Evolutionary conservation across 2,888 invertebrate genomes (phyloP), one percentile per base, ranked within the genome.

Genomic region (Orthosia gracilis): DNA sequence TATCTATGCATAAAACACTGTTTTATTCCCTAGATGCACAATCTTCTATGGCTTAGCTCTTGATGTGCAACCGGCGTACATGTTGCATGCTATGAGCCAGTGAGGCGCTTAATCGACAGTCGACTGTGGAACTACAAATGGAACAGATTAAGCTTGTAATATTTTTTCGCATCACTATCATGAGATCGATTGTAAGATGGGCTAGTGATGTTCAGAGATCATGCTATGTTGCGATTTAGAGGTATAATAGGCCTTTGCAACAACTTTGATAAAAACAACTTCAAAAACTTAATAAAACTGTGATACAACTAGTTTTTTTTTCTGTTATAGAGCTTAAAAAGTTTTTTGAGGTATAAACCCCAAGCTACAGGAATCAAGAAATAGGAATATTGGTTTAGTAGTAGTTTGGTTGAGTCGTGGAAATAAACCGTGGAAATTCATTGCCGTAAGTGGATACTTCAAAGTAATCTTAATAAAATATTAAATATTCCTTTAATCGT

Each of bases 81-180:
- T 49, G 73, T 68, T 40, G 58, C 55, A 62, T 73, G 61, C 57
- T 68, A 72, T 61, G 55, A 67, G 52, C 49, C 70, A 78, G 64
- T 61, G 62, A 83, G 61, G 55, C 74, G 72, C 52, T 57, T 67
- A 72, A 84, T 78, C 69, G 50, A 26, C 76, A 66, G 26, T 69
- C 52, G 47, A 71, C 63, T 71, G 62, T 55, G 68, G 40, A 66
- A 71, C 58, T 63, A 74, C 58, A 73, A 79, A 80, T 69, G 70
- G 64, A 72, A 49, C 57, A 55, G 74, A 82, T 78, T 73, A 66
- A 59, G 69, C 59, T 71, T 61, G 65, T 58, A 70, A 81, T 72
- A 40, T 62, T 66, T 75, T 76, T 59, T 57, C 63, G 75, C 78
- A 73, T 77, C 77, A 71, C 73, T 76, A 52, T 73, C 67, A 58